A percentile compares a stretch with the other conserved stretches of the same genome.
phyloP scores from a whole-genome alignment of 2,888 invertebrate genomes.

The Macrosoma leucophasiata region DNA sequence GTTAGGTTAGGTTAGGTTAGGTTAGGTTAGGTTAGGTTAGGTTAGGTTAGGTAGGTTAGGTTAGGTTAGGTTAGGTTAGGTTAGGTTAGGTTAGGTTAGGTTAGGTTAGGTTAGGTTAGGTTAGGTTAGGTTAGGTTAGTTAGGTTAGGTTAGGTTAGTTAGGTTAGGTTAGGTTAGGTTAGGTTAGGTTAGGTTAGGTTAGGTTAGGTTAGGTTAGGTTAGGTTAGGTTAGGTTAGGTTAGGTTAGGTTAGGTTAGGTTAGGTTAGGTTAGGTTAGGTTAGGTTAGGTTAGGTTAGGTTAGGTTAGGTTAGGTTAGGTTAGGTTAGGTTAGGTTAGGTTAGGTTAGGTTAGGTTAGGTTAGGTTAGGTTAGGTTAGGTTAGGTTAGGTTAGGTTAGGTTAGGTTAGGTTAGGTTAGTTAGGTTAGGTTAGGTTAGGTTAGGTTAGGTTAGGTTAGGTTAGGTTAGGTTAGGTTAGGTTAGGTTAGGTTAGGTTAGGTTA shows the following conservation, averaged over 20 bases:
- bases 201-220: slow-evolving; percentile 19
- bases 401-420: too few species aligned
- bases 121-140: slow-evolving; percentile 20
- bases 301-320: slow-evolving; percentile 20
- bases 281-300: slow-evolving; percentile 20
- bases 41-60: too few species aligned
- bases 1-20: slow-evolving; percentile 22
- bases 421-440: too few species aligned
- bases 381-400: slow-evolving; percentile 20
- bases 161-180: slow-evolving; percentile 20
- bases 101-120: slow-evolving; percentile 21
- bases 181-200: slow-evolving; percentile 20
- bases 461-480: slow-evolving; percentile 15
- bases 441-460: slow-evolving; percentile 20
- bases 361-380: slow-evolving; percentile 21
- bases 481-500: slow-evolving; percentile 17
- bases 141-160: slow-evolving; percentile 20
- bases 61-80: slow-evolving; percentile 23
- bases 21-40: slow-evolving; percentile 24
- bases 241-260: slow-evolving; percentile 20
- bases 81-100: slow-evolving; percentile 21
- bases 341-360: slow-evolving; percentile 19
- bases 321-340: slow-evolving; percentile 17
- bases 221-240: slow-evolving; percentile 18
- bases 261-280: slow-evolving; percentile 18